Percentiles rank a stretch among this genome's conserved stretches.
These are phyloP conservation scores for Haemorhous mexicanus DNA, from an alignment of 2,113 vertebrate species.

Conservation along the genomic window DNA sequence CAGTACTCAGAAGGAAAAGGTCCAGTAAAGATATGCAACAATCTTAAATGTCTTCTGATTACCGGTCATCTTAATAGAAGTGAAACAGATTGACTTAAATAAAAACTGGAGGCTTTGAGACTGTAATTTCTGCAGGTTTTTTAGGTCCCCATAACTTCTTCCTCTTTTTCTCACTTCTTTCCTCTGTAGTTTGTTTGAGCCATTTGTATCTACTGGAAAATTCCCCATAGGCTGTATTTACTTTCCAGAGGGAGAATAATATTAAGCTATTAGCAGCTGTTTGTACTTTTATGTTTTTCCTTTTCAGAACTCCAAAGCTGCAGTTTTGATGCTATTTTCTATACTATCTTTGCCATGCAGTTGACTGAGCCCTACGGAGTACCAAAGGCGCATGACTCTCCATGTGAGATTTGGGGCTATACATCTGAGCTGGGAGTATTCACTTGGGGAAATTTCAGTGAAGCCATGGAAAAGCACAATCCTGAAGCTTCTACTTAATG, in stretches of 20 bases:
- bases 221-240: background rate
- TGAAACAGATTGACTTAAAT: background rate
- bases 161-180: background rate
- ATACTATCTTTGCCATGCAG: constrained; percentile 16
- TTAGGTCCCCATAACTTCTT: background rate
- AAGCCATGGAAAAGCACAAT: constrained; percentile 4
- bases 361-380: background rate
- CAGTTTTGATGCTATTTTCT: constrained; percentile 7
- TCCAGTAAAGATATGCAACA: background rate
- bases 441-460: constrained; percentile 1
- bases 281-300: background rate
- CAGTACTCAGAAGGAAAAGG: background rate
- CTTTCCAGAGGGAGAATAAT: background rate
- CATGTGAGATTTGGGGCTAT: constrained; percentile 12
- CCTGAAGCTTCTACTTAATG: constrained; percentile 16
- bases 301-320: background rate
- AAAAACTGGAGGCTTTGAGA: background rate
- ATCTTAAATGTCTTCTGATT: constrained; percentile 1
- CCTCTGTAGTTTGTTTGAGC: background rate
- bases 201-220: background rate
- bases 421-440: constrained; percentile 33
- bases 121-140: background rate
- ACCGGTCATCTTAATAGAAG: background rate
- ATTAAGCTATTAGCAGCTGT: background rate
- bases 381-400: constrained; percentile 7